A percentile compares a stretch with the other conserved stretches of the same genome.
Conservation (phyloP, 2,113 vertebrate species). For the Narcine bancroftii region DNA sequence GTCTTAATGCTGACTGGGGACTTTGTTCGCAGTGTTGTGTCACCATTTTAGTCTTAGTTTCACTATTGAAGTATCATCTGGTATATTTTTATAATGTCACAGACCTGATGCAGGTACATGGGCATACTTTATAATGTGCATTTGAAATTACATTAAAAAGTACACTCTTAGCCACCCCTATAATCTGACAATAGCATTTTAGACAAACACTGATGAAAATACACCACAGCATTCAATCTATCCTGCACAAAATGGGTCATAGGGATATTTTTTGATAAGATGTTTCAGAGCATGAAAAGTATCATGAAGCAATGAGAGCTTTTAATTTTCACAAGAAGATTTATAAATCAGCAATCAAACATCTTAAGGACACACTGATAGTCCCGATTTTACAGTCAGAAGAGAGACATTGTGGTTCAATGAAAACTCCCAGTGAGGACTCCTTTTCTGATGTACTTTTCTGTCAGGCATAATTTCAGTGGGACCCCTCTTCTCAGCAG, state of each 20-base stretch:
- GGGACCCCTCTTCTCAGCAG: too few species aligned
- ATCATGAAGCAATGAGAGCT: slow-evolving; percentile 7
- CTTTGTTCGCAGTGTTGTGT: neutral
- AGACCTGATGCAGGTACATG: neutral
- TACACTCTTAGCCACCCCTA: neutral
- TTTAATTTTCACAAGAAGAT: neutral
- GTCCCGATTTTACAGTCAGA: neutral
- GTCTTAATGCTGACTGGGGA: slow-evolving; percentile 9
- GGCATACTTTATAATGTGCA: neutral
- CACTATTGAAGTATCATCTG: neutral
- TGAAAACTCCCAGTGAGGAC: too few species aligned
- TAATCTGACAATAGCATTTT: slow-evolving; percentile 22
- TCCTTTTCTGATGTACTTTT: too few species aligned
- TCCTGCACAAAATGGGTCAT: neutral
- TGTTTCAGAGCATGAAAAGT: neutral
- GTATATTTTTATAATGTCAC: slow-evolving; percentile 4
- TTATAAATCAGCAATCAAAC: neutral
- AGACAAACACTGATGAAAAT: neutral
- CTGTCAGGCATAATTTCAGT: too few species aligned
- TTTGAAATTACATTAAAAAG: neutral
- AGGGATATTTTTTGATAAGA: neutral
- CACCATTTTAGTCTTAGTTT: neutral
- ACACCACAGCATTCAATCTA: neutral
- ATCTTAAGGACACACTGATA: neutral
- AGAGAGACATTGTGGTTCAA: too few species aligned